A percentile compares a stretch with the other conserved stretches of the same genome.
Evolutionary conservation across 2,113 vertebrate genomes (phyloP).

Genomic region (Bothrops jararaca): DNA sequence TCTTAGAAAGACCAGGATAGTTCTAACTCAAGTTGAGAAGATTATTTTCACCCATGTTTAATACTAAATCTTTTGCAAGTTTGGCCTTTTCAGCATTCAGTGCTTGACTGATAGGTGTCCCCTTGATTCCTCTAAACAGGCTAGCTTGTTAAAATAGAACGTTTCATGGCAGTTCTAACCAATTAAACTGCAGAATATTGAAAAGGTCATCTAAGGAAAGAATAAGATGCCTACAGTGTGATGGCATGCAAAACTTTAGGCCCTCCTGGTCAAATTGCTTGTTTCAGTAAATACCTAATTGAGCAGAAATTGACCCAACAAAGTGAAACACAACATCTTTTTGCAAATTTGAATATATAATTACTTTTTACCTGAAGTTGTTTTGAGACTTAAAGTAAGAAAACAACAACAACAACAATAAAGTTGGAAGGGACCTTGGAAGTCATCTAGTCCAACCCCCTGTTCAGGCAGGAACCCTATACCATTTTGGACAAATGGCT

Average conservation of each 20-base stretch:
- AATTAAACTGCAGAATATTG: slow-evolving; percentile 6
- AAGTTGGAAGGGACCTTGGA: too few relatives aligned
- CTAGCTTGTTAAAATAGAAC: neutral
- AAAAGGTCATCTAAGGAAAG: neutral
- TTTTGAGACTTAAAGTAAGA: neutral
- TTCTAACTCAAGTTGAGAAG: accelerated
- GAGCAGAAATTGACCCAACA: neutral
- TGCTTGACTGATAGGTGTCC: neutral
- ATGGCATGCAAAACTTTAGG: neutral
- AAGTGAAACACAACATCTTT: neutral
- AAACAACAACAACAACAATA: neutral
- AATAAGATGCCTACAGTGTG: accelerated
- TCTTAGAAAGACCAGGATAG: neutral
- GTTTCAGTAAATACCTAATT: neutral
- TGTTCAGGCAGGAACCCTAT: too few relatives aligned
- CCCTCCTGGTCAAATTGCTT: neutral
- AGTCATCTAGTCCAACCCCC: too few relatives aligned
- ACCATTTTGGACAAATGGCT: too few relatives aligned
- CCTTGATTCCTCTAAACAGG: neutral
- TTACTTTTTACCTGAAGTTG: neutral
- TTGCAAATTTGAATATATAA: neutral
- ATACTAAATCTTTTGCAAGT: accelerated
- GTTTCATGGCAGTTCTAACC: neutral
- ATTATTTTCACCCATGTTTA: neutral
- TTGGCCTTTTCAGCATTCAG: neutral